These are phyloP conservation scores for Sweltsa coloradensis DNA, from an alignment of 1,140 invertebrate species.

Conservation along the genomic window DNA sequence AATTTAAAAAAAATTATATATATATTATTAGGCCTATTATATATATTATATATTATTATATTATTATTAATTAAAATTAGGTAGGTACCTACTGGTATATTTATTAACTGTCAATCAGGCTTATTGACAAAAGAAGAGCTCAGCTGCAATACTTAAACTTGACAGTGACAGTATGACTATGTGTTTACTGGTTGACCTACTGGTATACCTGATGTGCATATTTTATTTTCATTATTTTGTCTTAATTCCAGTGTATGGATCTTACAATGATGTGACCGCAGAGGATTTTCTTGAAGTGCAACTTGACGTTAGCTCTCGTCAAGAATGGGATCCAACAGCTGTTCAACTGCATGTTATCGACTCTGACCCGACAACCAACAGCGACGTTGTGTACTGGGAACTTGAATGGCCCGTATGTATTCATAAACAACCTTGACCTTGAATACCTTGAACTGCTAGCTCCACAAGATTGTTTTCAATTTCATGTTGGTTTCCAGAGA, in stretches of 20 bases:
- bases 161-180: too few relatives aligned
- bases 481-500: constrained; percentile 49
- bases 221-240: constrained; percentile 10
- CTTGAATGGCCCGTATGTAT: constrained; percentile 67
- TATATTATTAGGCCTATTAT: too few relatives aligned
- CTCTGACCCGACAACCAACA: constrained; percentile 40
- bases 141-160: too few relatives aligned
- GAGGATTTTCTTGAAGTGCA: constrained; percentile 71
- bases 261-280: constrained; percentile 62
- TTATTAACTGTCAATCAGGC: too few relatives aligned
- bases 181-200: not conserved
- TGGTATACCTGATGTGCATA: not conserved
- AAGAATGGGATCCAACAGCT: constrained; percentile 69
- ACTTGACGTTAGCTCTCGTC: constrained; percentile 63
- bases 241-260: constrained; percentile 52
- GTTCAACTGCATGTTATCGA: constrained; percentile 53
- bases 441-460: constrained; percentile 1
- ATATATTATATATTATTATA: too few relatives aligned
- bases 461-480: too few relatives aligned
- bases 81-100: too few relatives aligned
- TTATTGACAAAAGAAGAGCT: too few relatives aligned
- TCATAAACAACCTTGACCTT: constrained; percentile 3
- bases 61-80: too few relatives aligned
- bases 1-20: too few relatives aligned
- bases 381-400: constrained; percentile 77